These are phyloP conservation scores for Sphaerophoria rueppellii DNA, from an alignment of 2,888 invertebrate genomes.

Conservation along the genomic window DNA sequence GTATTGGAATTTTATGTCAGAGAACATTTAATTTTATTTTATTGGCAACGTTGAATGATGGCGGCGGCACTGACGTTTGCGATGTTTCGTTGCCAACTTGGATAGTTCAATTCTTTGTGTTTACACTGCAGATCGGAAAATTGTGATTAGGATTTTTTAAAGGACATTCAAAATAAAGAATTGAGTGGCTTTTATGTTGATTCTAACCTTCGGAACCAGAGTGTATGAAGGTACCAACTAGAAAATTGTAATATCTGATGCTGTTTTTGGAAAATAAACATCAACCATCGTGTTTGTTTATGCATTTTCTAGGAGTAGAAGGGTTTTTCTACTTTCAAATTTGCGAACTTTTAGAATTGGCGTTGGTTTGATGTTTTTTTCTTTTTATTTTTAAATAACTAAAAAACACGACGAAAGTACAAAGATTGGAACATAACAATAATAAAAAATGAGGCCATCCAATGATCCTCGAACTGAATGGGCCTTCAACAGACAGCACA, in stretches of 20 bases:
- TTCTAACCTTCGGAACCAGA: background rate
- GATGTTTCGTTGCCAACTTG: constrained; percentile 64
- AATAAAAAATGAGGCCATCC: no score
- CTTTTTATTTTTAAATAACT: no score
- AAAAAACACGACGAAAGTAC: no score
- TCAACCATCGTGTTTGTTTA: constrained; percentile 49
- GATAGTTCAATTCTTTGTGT: constrained; percentile 56
- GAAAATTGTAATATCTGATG: constrained; percentile 7
- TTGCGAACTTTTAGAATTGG: no score
- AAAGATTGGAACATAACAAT: no score
- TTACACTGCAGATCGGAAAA: no score
- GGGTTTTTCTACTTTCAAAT: background rate
- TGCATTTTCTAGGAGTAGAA: constrained; percentile 39
- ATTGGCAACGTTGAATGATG: constrained; percentile 53
- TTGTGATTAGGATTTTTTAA: no score
- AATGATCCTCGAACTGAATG: no score
- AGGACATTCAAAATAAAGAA: no score
- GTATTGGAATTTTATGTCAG: constrained; percentile 25
- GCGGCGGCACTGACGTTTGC: constrained; percentile 53
- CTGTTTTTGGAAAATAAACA: constrained; percentile 25
- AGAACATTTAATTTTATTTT: constrained; percentile 67
- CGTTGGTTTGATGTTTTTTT: no score
- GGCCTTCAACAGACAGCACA: no score
- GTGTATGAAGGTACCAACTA: background rate
- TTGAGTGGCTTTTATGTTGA: background rate